Conservation (phyloP, 2,888 invertebrate species). For the Megamerina dolium region DNA sequence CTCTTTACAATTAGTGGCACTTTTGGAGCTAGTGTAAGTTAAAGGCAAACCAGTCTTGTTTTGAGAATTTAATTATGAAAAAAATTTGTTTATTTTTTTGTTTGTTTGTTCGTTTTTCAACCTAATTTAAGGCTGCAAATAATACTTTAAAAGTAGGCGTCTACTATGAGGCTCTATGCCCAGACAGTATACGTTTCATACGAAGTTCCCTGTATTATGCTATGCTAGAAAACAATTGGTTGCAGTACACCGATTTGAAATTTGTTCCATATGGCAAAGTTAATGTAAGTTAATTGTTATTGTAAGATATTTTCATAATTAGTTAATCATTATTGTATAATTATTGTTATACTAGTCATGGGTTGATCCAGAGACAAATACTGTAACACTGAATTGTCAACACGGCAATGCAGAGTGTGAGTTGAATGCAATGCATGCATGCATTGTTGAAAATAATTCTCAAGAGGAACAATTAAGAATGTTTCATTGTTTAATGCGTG, state of each 20-base stretch:
- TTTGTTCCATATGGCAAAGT: slow-evolving; percentile 47
- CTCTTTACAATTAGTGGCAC: too few species aligned
- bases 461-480: slow-evolving; percentile 31
- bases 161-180: slow-evolving; percentile 44
- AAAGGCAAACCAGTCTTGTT: too few species aligned
- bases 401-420: slow-evolving; percentile 43
- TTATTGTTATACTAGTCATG: slow-evolving; percentile 18
- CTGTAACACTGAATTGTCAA: slow-evolving; percentile 35
- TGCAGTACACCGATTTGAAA: slow-evolving; percentile 31
- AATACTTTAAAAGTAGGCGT: slow-evolving; percentile 36
- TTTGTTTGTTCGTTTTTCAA: too few species aligned
- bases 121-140: too few species aligned
- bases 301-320: not conserved
- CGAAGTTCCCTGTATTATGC: slow-evolving; percentile 30
- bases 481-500: slow-evolving; percentile 39
- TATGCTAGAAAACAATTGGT: slow-evolving; percentile 29
- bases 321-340: not conserved
- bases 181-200: slow-evolving; percentile 41
- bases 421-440: slow-evolving; percentile 44
- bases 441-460: slow-evolving; percentile 38
- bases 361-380: slow-evolving; percentile 24
- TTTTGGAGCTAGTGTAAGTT: too few species aligned
- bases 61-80: too few species aligned
- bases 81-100: too few species aligned
- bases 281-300: slow-evolving; percentile 34